Conservation (phyloP, 2,888 invertebrate species). For the Caenorhabditis imperialis region DNA sequence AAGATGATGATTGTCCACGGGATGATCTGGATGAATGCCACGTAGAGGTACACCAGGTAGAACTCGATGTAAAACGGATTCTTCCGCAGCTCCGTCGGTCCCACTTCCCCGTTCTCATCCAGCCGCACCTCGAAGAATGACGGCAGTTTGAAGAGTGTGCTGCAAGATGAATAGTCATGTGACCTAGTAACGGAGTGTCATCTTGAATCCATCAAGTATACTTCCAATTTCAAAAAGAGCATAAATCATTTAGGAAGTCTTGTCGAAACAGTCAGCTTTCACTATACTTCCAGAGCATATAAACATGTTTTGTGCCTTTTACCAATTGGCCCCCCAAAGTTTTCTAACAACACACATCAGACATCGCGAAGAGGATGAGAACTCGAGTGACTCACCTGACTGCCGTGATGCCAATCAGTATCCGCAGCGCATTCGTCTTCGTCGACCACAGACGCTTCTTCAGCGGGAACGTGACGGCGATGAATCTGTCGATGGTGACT, state of each 20-base stretch:
- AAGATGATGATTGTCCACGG: conserved; percentile 75
- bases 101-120: conserved; percentile 61
- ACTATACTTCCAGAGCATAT: background rate
- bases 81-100: conserved; percentile 65
- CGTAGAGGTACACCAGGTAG: conserved; percentile 70
- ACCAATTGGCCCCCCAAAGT: background rate
- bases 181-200: too few relatives aligned
- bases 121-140: conserved; percentile 70
- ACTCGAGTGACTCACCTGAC: conserved; percentile 51
- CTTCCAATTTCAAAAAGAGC: too few relatives aligned
- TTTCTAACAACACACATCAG: conserved; percentile 5
- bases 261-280: conserved; percentile 15
- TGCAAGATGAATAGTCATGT: conserved; percentile 26
- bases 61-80: conserved; percentile 67
- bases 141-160: conserved; percentile 73
- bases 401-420: conserved; percentile 65
- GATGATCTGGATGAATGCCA: conserved; percentile 68
- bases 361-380: too few relatives aligned
- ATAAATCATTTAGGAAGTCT: too few relatives aligned
- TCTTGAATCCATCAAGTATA: too few relatives aligned
- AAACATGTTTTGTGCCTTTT: too few relatives aligned
- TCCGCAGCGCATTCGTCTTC: conserved; percentile 54
- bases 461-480: conserved; percentile 74
- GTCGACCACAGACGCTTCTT: conserved; percentile 72
- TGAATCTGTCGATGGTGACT: conserved; percentile 74